Base-by-base conservation (phyloP, 2,113 vertebrate genomes). In the Pedionomus torquatus region DNA sequence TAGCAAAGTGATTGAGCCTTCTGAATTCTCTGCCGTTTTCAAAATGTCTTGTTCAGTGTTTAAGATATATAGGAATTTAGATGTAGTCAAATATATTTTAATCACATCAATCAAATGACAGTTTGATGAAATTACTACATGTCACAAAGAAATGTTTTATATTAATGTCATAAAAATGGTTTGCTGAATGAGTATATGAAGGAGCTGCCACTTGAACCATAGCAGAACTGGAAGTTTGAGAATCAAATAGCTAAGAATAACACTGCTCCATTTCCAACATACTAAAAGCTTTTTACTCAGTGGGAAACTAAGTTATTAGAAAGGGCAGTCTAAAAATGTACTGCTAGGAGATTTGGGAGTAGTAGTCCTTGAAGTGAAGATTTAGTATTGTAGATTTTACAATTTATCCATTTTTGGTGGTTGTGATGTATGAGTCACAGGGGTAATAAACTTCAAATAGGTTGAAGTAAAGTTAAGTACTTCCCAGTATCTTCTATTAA, bases 391-490 rank as follows among this genome's bases (percentile, higher is more conserved):
- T 95, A 97, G 97, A 94, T 97, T 98, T 98, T 97, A 98, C 97
- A 97, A 96, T 98, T 97, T 98, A 97, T 97, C 94, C 97, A 96
- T 97, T 98, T 97, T 96, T 91, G 92, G 96, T 95, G 78, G 89
- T 96, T 97, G 94, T 95, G 94, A 98, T 97, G 83, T 95, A 82
- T 94, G 94, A 97, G 95, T 94, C 97, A 97, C 94, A 69, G 84
- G 97, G 97, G 98, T 97, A 98, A 98, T 97, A 98, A 98, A 98
- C 97, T 97, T 97, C 96, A 98, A 97, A 98, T 93, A 97, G 93
- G 92, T 93, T 98, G 95, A 96, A 96, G 94, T 94, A 94, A 97
- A 98, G 96, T 97, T 97, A 98, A 98, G 94, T 87, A 94, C 83
- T 96, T 98, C 90, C 93, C 90, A 89, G 89, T 97, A 95, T 97